Evolutionary conservation across 1,140 invertebrate genomes (phyloP).

Genomic region (Plutomurus gul): DNA sequence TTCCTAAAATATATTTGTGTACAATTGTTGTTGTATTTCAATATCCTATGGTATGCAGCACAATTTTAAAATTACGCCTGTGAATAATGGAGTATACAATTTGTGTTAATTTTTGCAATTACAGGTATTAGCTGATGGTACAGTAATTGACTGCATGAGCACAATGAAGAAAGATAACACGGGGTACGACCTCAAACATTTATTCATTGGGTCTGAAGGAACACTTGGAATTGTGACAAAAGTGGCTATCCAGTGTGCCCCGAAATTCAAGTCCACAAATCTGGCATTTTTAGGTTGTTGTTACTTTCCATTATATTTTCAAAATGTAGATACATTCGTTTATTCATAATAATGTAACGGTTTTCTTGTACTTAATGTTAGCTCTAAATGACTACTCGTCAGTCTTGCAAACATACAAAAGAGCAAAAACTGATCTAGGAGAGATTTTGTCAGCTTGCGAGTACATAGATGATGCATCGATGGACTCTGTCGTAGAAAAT

Average conservation of each 20-base stretch:
- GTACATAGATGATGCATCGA: constrained; percentile 72
- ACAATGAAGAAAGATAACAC: constrained; percentile 95
- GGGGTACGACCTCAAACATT: constrained; percentile 92
- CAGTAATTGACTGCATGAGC: constrained; percentile 81
- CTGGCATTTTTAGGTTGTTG: constrained; percentile 88
- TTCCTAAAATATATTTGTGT: background rate
- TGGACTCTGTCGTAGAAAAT: constrained; percentile 66
- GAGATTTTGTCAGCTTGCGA: constrained; percentile 90
- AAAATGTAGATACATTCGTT: too few relatives aligned
- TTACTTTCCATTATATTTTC: background rate
- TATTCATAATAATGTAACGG: background rate
- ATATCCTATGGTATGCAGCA: too few relatives aligned
- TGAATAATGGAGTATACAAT: background rate
- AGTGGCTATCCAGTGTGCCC: constrained; percentile 85
- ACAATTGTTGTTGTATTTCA: too few relatives aligned
- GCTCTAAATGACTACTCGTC: constrained; percentile 74
- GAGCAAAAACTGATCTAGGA: constrained; percentile 73
- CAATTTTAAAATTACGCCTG: too few relatives aligned
- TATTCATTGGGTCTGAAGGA: constrained; percentile 97
- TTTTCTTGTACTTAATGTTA: constrained; percentile 58
- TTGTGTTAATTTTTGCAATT: constrained; percentile 2
- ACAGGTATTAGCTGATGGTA: constrained; percentile 85
- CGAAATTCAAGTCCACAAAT: constrained; percentile 76
- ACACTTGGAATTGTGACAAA: constrained; percentile 94
- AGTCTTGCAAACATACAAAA: constrained; percentile 73